Evolutionary conservation across 2,888 invertebrate species (phyloP).

Genomic region (Neoaliturus tenellus): DNA sequence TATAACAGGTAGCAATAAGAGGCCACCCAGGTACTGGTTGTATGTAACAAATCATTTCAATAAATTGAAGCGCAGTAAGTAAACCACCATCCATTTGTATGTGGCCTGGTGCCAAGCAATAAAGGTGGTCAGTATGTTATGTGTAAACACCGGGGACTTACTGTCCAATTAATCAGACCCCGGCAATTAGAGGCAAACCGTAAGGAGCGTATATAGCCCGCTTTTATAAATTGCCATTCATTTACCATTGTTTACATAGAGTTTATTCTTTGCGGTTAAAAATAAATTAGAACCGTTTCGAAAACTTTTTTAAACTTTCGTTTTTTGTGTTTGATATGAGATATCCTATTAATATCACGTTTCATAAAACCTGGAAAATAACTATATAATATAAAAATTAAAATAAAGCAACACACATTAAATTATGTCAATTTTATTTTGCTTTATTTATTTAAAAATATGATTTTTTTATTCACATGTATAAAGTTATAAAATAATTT

Average conservation of each 20-base stretch:
- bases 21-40: too few species aligned
- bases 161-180: conserved; percentile 16
- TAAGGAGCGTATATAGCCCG: conserved; percentile 27
- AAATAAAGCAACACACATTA: too few species aligned
- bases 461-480: too few species aligned
- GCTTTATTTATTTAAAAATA: too few species aligned
- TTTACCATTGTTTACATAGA: conserved; percentile 23
- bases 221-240: conserved; percentile 36
- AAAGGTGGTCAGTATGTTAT: conserved; percentile 41
- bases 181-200: conserved; percentile 10
- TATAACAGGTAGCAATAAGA: too few species aligned
- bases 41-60: neutral
- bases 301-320: too few species aligned
- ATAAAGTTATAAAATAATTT: too few species aligned
- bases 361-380: too few species aligned
- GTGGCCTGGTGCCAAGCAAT: conserved; percentile 18
- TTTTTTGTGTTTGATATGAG: too few species aligned
- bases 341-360: too few species aligned
- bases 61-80: neutral
- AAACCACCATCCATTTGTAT: neutral
- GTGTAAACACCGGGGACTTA: conserved; percentile 30
- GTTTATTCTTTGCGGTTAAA: neutral
- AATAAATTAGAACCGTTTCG: neutral
- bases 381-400: too few species aligned
- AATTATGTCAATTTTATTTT: too few species aligned